Percentiles rank a stretch among this genome's conserved stretches.
These are phyloP conservation scores for Botrylloides violaceus DNA, from an alignment of 23 tunicate genomes.

Conservation along the genomic window DNA sequence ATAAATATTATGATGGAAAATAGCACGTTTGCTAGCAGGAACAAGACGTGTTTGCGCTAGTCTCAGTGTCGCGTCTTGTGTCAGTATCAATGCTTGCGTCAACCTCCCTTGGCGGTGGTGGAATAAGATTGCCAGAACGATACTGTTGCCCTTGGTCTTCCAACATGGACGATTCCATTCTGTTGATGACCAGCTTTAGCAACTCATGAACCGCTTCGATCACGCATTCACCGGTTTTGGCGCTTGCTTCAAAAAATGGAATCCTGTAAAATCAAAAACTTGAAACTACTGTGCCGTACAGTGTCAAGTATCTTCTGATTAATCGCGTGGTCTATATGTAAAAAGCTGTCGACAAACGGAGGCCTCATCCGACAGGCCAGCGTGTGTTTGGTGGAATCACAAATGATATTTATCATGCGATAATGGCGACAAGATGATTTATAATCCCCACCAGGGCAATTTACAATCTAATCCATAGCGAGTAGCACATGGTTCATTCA, in stretches of 20 bases:
- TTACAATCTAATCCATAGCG: too few species aligned
- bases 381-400: too few species aligned
- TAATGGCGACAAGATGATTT: too few species aligned
- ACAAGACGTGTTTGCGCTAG: neutral
- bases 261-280: slow-evolving; percentile 57
- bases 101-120: neutral
- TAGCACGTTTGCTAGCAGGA: slow-evolving; percentile 6
- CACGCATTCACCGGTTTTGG: slow-evolving; percentile 67
- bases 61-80: neutral
- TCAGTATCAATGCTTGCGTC: neutral
- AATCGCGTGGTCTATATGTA: too few species aligned
- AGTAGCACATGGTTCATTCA: too few species aligned
- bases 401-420: too few species aligned
- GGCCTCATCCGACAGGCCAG: too few species aligned
- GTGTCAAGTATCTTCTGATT: too few species aligned
- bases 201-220: slow-evolving; percentile 48
- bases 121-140: neutral
- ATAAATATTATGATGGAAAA: too few species aligned
- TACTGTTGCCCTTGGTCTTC: neutral
- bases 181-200: slow-evolving; percentile 71
- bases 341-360: too few species aligned
- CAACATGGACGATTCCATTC: slow-evolving; percentile 58
- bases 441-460: too few species aligned
- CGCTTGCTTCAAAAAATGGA: slow-evolving; percentile 80
- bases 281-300: too few species aligned